phyloP scores from a whole-genome alignment of 2,797 vertebrate species.

The Falco peregrinus region DNA sequence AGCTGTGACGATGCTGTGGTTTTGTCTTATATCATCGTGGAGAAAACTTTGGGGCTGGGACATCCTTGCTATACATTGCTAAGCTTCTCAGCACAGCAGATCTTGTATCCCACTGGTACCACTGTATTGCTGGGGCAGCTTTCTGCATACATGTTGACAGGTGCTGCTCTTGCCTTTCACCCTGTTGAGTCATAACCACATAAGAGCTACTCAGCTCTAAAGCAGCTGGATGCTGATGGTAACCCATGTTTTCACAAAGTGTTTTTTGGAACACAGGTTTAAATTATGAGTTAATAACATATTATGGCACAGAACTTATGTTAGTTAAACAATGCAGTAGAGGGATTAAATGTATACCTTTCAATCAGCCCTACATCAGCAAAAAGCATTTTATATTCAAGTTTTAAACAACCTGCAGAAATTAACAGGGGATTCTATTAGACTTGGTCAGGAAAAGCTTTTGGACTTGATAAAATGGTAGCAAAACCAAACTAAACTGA shows the following conservation, averaged over 20 bases:
- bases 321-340: constrained; percentile 17
- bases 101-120: background rate
- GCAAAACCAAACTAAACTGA: background rate
- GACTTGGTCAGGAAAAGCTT: background rate
- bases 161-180: constrained; percentile 15
- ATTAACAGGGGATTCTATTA: background rate
- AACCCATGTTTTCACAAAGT: background rate
- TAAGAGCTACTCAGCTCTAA: background rate
- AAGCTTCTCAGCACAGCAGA: background rate
- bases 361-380: background rate
- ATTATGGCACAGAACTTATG: constrained; percentile 28
- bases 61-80: background rate
- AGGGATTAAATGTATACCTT: background rate
- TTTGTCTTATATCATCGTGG: background rate
- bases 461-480: background rate
- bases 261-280: constrained; percentile 28
- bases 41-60: background rate
- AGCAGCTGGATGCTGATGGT: constrained; percentile 15
- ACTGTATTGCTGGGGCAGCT: background rate
- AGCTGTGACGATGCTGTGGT: background rate
- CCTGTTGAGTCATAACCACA: background rate
- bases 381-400: background rate
- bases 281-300: constrained; percentile 56
- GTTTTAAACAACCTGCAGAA: constrained; percentile 29
- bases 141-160: background rate